Evolutionary conservation across 2,797 vertebrate genomes (phyloP).

Genomic region (Urosaurus nigricauda): DNA sequence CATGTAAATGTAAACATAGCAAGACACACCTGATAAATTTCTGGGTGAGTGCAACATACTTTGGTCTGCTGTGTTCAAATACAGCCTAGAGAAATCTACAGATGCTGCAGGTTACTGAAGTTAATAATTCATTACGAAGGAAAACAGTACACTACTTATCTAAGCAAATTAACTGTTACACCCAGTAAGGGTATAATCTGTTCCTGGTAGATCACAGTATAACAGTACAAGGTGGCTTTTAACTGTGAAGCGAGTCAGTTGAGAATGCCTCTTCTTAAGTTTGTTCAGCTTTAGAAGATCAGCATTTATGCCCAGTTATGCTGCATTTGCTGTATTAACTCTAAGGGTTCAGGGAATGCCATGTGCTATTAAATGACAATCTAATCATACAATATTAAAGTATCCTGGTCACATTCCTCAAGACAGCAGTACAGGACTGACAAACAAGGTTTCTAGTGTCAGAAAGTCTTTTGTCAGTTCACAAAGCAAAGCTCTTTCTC

Average conservation of each 20-base stretch:
- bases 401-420: background rate
- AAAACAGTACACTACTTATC: background rate
- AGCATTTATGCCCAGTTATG: background rate
- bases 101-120: background rate
- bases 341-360: background rate
- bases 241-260: background rate
- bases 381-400: background rate
- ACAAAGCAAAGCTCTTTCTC: background rate
- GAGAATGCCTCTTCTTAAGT: background rate
- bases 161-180: background rate
- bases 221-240: background rate
- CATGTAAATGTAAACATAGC: background rate
- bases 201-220: background rate
- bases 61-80: background rate
- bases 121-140: background rate
- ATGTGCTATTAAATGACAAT: constrained; percentile 6
- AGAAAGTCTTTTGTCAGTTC: background rate
- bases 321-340: background rate
- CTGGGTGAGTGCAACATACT: background rate
- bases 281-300: background rate
- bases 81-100: background rate
- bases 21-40: background rate
- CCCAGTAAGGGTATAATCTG: background rate
- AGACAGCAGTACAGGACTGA: background rate
- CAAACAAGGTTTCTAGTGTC: constrained; percentile 9